Evolutionary conservation across 2,113 vertebrate species (phyloP).

Genomic region (Coturnix japonica): DNA sequence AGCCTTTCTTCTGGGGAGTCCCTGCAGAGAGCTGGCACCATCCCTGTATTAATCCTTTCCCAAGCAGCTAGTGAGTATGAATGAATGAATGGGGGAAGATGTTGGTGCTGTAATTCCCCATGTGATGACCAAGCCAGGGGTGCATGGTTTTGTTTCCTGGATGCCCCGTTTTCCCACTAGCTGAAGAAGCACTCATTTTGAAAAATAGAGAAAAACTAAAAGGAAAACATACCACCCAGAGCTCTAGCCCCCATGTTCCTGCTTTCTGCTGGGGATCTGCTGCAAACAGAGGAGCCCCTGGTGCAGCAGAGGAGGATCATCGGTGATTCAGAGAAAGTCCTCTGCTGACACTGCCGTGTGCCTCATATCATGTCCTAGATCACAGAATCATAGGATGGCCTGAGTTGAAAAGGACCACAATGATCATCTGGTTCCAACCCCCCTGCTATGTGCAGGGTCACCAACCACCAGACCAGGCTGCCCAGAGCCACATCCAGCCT

Average conservation of each 20-base stretch:
- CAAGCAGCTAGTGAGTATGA: constrained; percentile 7
- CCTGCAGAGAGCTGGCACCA: background rate
- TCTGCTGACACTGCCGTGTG: background rate
- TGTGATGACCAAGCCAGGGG: background rate
- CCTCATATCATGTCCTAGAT: background rate
- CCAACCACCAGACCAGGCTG: no score
- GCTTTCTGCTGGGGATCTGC: background rate
- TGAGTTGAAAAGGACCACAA: no score
- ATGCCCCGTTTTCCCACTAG: background rate
- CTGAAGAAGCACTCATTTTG: background rate
- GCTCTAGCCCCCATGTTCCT: background rate
- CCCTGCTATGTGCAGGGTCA: no score
- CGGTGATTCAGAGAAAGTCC: background rate
- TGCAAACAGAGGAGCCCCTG: background rate
- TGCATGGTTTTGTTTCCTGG: background rate
- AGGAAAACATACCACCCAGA: background rate
- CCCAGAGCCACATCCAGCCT: no score
- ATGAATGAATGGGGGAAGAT: background rate
- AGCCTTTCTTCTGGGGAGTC: constrained; percentile 44
- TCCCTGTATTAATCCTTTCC: background rate
- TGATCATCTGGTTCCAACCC: no score
- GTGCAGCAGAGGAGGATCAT: background rate
- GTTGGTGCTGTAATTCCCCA: background rate
- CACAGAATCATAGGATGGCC: no score
- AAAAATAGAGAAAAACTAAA: background rate